Conservation (phyloP, 1,140 invertebrate species). For the Drosophila tsacasi region DNA sequence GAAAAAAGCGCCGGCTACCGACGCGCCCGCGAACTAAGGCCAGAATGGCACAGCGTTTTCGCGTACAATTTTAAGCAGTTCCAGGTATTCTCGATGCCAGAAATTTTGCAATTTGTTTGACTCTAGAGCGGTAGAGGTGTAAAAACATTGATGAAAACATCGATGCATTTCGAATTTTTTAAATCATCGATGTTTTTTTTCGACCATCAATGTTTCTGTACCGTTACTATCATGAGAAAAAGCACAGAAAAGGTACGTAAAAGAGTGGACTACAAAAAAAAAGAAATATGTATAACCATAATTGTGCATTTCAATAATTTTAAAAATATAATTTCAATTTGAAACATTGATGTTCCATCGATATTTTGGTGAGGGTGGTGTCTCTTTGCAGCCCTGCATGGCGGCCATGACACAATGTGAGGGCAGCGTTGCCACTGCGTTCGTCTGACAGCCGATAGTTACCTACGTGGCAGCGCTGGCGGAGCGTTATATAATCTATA, state of each 20-base stretch:
- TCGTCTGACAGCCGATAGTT: neutral
- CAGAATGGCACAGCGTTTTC: neutral
- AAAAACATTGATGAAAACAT: too few species aligned
- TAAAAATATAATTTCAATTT: too few species aligned
- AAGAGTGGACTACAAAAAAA: too few species aligned
- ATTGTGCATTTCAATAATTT: too few species aligned
- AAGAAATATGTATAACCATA: too few species aligned
- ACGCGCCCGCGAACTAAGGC: neutral
- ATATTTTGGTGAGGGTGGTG: neutral
- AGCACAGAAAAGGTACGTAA: too few species aligned
- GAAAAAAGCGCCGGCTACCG: conserved; percentile 1
- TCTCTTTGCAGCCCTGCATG: neutral
- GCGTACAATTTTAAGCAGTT: conserved; percentile 7
- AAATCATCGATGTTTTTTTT: too few species aligned
- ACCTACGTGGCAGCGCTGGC: neutral
- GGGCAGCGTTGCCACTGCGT: neutral
- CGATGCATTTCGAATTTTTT: too few species aligned
- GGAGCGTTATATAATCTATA: neutral
- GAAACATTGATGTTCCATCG: too few species aligned
- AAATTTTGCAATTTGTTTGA: neutral
- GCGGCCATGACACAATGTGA: neutral
- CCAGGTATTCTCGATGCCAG: conserved; percentile 12
- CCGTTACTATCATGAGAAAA: too few species aligned
- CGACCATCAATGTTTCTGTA: too few species aligned
- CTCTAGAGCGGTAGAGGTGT: too few species aligned